These are phyloP conservation scores for Labroides dimidiatus DNA, from an alignment of 2,797 vertebrate species.

Conservation along the genomic window DNA sequence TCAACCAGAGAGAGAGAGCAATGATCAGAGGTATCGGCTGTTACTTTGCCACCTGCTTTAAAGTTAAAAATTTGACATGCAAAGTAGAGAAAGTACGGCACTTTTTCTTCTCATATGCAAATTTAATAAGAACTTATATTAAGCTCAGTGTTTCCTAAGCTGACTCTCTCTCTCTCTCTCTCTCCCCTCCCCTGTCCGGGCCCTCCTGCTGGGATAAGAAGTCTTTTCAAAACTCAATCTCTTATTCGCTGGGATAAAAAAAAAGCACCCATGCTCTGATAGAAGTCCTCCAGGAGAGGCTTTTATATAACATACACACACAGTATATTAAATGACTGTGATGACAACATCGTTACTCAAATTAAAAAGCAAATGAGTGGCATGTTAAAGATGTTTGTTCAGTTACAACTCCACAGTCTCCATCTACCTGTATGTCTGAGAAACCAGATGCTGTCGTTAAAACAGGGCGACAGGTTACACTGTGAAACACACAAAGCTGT, in stretches of 20 bases:
- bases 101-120: slow-evolving; percentile 50
- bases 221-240: slow-evolving; percentile 51
- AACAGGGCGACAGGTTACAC: slow-evolving; percentile 13
- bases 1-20: background rate
- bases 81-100: slow-evolving; percentile 23
- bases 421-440: slow-evolving; percentile 16
- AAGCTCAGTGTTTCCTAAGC: slow-evolving; percentile 48
- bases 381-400: background rate
- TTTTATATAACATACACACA: background rate
- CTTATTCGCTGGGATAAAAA: slow-evolving; percentile 29
- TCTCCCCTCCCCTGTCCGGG: background rate
- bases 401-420: background rate
- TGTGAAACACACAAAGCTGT: slow-evolving; percentile 20
- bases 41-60: slow-evolving; percentile 27
- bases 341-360: no score
- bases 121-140: slow-evolving; percentile 56
- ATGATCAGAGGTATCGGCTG: background rate
- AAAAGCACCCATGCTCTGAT: slow-evolving; percentile 11
- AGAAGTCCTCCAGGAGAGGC: slow-evolving; percentile 23
- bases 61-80: slow-evolving; percentile 14
- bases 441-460: slow-evolving; percentile 25
- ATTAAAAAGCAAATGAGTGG: background rate
- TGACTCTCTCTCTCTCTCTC: slow-evolving; percentile 9
- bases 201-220: slow-evolving; percentile 52
- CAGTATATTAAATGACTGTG: background rate